Evolutionary conservation across 2,113 vertebrate species (phyloP), one percentile per base, ranked within the genome.

Genomic region (Perca fluviatilis): DNA sequence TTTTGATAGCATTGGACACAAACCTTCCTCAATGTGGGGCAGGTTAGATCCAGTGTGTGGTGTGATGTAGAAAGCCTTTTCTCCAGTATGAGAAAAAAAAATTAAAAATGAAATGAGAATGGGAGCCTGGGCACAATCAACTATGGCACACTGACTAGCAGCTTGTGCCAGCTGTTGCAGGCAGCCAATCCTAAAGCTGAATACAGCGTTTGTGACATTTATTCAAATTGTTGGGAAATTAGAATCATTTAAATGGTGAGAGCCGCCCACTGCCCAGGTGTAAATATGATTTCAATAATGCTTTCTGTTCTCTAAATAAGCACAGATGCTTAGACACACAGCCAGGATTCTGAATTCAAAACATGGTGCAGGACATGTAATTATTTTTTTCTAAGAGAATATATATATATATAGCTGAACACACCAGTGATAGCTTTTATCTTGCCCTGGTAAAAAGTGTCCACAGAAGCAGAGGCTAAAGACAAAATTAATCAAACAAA

Each of bases 401-500:
- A 82, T 30, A 27, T 36, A 40, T 30, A 16, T 63, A 62, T 74
- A 86, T 74, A 79, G 72, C 63, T 62, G 30, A 71, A 83, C 53
- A 36, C 23, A 14, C 19, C n/a, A 79, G 14, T 40, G 50, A 57
- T 40, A 79, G 75, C 57, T 83, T 89, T 85, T 86, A 80, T 90
- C 69, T 69, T 66, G 79, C 61, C 76, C 51, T 67, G 46, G 33
- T 91, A 89, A 91, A 91, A 89, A 74, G 83, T 63, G 69, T 79
- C 84, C 53, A 84, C 77, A 57, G 77, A 85, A 75, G 82, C 63
- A 68, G 46, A 82, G 75, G 76, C 86, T 88, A 68, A 76, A 89
- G 82, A 93, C 84, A 84, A 89, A 90, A 89, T 88, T 82, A 86
- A 86, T 93, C 90, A 82, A 87, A 89, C 84, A 84, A 88, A 89